Evolutionary conservation across 2,113 vertebrate genomes (phyloP).

Genomic region (Poicephalus gulielmi): DNA sequence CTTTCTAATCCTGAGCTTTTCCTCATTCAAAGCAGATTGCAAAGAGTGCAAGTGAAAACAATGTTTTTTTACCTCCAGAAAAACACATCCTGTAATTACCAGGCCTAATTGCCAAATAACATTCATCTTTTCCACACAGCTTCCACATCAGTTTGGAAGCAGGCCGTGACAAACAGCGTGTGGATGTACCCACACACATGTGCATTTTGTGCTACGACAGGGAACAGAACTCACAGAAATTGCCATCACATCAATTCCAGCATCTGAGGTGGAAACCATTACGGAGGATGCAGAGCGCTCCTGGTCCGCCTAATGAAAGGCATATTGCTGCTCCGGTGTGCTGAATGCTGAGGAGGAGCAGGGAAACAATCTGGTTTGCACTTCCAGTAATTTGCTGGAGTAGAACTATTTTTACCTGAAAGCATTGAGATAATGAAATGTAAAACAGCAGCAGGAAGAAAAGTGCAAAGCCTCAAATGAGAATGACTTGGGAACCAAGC

Average conservation of each 20-base stretch:
- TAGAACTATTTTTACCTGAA: neutral
- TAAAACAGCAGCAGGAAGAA: neutral
- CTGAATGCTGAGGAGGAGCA: neutral
- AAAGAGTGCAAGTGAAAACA: constrained; percentile 39
- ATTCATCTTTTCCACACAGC: neutral
- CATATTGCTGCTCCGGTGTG: neutral
- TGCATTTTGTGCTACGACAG: neutral
- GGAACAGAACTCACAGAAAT: neutral
- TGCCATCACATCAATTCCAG: neutral
- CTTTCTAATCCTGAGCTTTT: constrained; percentile 50
- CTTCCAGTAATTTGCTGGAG: neutral
- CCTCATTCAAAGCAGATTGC: constrained; percentile 58
- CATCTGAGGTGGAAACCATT: neutral
- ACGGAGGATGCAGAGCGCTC: fast-evolving
- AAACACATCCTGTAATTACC: neutral
- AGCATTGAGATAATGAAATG: constrained; percentile 11
- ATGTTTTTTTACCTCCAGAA: neutral
- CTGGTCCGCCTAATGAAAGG: neutral
- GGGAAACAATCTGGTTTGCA: neutral
- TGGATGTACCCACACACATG: neutral
- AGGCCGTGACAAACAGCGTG: neutral
- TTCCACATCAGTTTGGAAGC: neutral
- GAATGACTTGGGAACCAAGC: neutral
- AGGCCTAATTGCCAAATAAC: neutral
- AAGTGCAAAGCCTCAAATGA: neutral